These are phyloP conservation scores for Nezara viridula DNA, from an alignment of 2,888 invertebrate species.

Conservation along the genomic window DNA sequence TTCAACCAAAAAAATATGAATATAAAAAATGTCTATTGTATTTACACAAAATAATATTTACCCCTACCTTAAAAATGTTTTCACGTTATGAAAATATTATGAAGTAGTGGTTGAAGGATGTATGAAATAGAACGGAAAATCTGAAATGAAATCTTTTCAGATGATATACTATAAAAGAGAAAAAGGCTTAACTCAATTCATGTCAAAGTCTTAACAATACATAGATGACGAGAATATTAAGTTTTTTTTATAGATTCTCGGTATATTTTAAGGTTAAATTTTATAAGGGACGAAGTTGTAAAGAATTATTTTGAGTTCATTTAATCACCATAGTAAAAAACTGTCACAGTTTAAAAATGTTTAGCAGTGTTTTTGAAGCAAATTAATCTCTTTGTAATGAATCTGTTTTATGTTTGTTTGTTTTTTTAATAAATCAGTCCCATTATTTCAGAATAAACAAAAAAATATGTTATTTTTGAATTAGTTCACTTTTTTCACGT, in stretches of 20 bases:
- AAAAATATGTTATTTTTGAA: too few relatives aligned
- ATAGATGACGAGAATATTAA: neutral
- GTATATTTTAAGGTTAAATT: neutral
- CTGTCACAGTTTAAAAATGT: neutral
- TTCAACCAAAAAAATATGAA: neutral
- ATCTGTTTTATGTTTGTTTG: neutral
- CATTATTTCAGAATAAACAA: too few relatives aligned
- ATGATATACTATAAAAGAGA: neutral
- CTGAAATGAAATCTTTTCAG: slow-evolving; percentile 9
- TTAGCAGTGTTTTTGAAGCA: neutral
- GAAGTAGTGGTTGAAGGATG: neutral
- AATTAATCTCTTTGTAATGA: neutral
- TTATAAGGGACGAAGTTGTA: neutral
- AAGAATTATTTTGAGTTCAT: neutral
- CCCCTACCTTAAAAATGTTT: neutral
- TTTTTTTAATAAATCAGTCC: neutral
- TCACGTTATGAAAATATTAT: neutral
- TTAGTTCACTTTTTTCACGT: too few relatives aligned
- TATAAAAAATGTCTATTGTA: neutral
- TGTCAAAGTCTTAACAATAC: neutral
- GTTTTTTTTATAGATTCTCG: neutral
- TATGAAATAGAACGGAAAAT: neutral
- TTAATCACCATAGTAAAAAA: too few relatives aligned
- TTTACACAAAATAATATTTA: neutral
- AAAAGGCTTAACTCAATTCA: neutral